Percentiles rank a stretch among this genome's conserved stretches.
Conservation (phyloP, 2,888 invertebrate species). For the Pyrgus malvae region DNA sequence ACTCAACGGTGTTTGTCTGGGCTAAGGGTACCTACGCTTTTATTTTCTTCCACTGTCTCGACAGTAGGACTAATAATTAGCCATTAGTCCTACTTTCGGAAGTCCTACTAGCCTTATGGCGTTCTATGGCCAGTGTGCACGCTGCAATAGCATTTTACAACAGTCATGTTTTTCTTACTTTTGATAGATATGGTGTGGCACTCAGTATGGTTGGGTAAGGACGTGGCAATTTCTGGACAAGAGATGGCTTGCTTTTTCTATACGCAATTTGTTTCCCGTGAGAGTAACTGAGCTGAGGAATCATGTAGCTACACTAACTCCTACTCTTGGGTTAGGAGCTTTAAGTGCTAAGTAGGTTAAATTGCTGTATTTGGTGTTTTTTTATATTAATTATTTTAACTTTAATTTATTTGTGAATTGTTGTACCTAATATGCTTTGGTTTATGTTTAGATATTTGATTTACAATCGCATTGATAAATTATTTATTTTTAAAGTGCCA, state of each 20-base stretch:
- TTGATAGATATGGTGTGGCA: slow-evolving; percentile 56
- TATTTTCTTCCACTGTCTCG: too few relatives aligned
- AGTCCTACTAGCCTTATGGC: too few relatives aligned
- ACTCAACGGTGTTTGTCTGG: too few relatives aligned
- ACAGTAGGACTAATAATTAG: too few relatives aligned
- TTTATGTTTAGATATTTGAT: too few relatives aligned
- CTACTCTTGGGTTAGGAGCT: slow-evolving; percentile 44
- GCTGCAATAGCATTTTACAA: not conserved
- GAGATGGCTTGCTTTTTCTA: slow-evolving; percentile 64
- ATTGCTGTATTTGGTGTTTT: not conserved
- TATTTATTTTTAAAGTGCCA: slow-evolving; percentile 46
- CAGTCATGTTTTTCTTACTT: not conserved
- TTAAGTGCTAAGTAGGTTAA: slow-evolving; percentile 47
- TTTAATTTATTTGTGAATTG: too few relatives aligned
- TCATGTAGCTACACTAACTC: slow-evolving; percentile 46
- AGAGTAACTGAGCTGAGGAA: slow-evolving; percentile 50
- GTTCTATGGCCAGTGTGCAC: too few relatives aligned
- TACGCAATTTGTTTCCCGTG: slow-evolving; percentile 60
- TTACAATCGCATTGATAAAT: too few relatives aligned
- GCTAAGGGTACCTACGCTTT: too few relatives aligned
- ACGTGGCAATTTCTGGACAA: slow-evolving; percentile 65
- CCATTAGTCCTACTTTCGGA: too few relatives aligned
- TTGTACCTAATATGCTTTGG: too few relatives aligned
- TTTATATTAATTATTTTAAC: not conserved
- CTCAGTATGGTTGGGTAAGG: slow-evolving; percentile 60